phyloP scores from a whole-genome alignment of 2,888 invertebrate genomes.

The Agriopis leucophaearia region DNA sequence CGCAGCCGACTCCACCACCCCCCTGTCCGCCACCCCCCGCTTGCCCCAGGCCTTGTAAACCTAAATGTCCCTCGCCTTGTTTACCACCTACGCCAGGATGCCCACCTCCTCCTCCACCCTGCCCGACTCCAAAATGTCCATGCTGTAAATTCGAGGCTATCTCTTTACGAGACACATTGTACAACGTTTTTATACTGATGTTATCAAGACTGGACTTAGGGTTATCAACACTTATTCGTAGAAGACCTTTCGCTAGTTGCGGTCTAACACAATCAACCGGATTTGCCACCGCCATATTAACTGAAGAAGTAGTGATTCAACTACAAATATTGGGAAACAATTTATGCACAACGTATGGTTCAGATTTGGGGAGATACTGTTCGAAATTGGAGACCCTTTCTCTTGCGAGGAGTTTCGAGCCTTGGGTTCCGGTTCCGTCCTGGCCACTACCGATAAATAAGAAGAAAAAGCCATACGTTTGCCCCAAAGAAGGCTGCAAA shows the following conservation, averaged over 20 bases:
- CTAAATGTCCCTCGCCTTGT: slow-evolving; percentile 23
- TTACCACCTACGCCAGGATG: slow-evolving; percentile 25
- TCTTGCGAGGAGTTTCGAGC: slow-evolving; percentile 62
- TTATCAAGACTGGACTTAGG: slow-evolving; percentile 3
- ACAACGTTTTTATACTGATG: slow-evolving; percentile 1
- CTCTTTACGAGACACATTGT: slow-evolving; percentile 29
- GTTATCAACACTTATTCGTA: neutral
- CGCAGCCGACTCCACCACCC: slow-evolving; percentile 45
- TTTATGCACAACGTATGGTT: slow-evolving; percentile 13
- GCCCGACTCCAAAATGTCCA: slow-evolving; percentile 37
- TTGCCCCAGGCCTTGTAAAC: slow-evolving; percentile 47
- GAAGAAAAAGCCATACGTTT: slow-evolving; percentile 51
- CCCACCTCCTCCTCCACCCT: slow-evolving; percentile 10
- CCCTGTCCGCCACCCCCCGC: slow-evolving; percentile 43
- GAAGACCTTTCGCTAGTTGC: neutral
- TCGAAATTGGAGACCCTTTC: slow-evolving; percentile 35
- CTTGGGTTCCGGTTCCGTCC: slow-evolving; percentile 75
- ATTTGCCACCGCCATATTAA: slow-evolving; percentile 24
- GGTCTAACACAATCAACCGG: neutral
- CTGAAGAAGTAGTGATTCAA: slow-evolving; percentile 35
- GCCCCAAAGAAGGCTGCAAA: slow-evolving; percentile 68
- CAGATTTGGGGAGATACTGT: slow-evolving; percentile 14
- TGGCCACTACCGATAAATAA: slow-evolving; percentile 62
- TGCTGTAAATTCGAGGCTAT: slow-evolving; percentile 45
- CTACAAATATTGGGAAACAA: slow-evolving; percentile 39